Percentiles rank a stretch among this genome's conserved stretches.
Evolutionary conservation across 1,140 invertebrate species (phyloP).

Genomic region (Nephila pilipes): DNA sequence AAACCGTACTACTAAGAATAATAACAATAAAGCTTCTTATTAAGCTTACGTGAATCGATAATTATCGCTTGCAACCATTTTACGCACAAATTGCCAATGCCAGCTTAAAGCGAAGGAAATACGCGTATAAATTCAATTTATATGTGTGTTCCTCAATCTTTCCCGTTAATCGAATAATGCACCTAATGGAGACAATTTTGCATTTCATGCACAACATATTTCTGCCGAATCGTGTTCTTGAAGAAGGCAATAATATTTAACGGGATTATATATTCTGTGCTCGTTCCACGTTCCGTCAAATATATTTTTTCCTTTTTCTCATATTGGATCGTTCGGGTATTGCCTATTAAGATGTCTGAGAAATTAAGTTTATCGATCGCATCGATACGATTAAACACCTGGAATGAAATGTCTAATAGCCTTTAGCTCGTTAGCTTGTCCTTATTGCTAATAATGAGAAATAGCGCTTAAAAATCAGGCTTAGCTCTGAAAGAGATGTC

Average conservation of each 20-base stretch:
- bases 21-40: not conserved
- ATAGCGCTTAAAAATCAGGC: not conserved
- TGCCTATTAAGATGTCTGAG: not conserved
- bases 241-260: constrained; percentile 60
- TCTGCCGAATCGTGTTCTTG: constrained; percentile 58
- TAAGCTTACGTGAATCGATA: not conserved
- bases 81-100: not conserved
- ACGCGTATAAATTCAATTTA: constrained; percentile 60
- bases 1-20: too few relatives aligned
- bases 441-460: not conserved
- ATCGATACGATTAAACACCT: constrained; percentile 45
- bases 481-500: not conserved
- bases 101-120: not conserved
- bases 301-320: constrained; percentile 7
- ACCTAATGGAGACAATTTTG: constrained; percentile 53
- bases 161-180: constrained; percentile 56
- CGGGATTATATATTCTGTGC: constrained; percentile 9
- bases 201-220: constrained; percentile 37
- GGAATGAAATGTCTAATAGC: constrained; percentile 36
- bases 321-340: not conserved
- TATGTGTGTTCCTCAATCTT: not conserved
- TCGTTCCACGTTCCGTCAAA: not conserved
- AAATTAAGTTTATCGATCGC: not conserved
- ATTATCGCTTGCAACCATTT: not conserved
- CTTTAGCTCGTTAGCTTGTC: constrained; percentile 9